Evolutionary conservation across 2,888 invertebrate genomes (phyloP).

Genomic region (Diarsia brunnea): DNA sequence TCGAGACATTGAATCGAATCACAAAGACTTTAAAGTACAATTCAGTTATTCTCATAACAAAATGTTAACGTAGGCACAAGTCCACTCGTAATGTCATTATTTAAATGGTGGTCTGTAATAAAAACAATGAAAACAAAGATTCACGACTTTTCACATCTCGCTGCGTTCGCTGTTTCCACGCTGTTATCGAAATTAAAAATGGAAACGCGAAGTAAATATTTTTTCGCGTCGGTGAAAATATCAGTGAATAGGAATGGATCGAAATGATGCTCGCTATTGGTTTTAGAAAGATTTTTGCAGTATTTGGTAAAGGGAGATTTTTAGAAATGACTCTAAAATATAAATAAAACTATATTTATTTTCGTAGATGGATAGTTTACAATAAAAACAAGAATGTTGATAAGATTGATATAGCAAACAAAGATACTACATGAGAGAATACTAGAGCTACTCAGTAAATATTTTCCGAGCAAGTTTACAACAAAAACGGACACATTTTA

Average conservation of each 20-base stretch:
- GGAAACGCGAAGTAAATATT: constrained; percentile 39
- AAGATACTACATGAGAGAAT: constrained; percentile 28
- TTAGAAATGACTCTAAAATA: constrained; percentile 9
- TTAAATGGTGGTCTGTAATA: constrained; percentile 39
- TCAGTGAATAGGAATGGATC: constrained; percentile 18
- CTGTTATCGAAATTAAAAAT: constrained; percentile 56
- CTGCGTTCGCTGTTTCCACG: constrained; percentile 29
- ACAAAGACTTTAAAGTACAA: background rate
- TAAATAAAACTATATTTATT: background rate
- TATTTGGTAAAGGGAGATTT: background rate
- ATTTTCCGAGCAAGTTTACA: constrained; percentile 48
- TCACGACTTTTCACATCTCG: constrained; percentile 42
- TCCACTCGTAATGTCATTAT: constrained; percentile 37
- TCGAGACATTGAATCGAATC: constrained; percentile 1
- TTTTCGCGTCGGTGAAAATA: constrained; percentile 13
- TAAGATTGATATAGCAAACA: constrained; percentile 21
- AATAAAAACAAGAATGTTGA: background rate
- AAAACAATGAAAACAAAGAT: constrained; percentile 52
- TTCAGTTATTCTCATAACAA: background rate
- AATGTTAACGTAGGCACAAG: background rate
- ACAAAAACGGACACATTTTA: constrained; percentile 64
- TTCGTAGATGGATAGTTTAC: background rate
- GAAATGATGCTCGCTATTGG: constrained; percentile 8
- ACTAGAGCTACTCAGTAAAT: constrained; percentile 46
- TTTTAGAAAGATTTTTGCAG: constrained; percentile 17